Evolutionary conservation across 2,888 invertebrate species (phyloP).

Genomic region (Eugnorisma glareosa): DNA sequence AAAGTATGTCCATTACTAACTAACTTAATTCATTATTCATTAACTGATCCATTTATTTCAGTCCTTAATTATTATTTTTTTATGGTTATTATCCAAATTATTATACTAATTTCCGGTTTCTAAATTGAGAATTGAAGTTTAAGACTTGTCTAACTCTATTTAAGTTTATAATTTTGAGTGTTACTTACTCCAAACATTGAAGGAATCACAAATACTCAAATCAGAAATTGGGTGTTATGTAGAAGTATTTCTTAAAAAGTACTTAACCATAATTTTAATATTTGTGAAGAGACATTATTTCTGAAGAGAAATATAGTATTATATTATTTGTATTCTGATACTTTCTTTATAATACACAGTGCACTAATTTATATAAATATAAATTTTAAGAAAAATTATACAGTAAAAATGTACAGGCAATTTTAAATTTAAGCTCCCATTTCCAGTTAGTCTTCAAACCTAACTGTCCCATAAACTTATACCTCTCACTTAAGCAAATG

Average conservation of each 20-base stretch:
- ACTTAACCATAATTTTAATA: too few relatives aligned
- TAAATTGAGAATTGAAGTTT: not conserved
- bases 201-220: not conserved
- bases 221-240: not conserved
- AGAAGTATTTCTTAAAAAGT: too few relatives aligned
- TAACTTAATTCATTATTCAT: not conserved
- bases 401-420: not conserved
- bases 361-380: too few relatives aligned
- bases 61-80: not conserved
- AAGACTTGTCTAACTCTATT: not conserved
- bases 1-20: not conserved
- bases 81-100: not conserved
- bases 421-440: not conserved
- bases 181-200: not conserved
- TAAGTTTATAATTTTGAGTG: not conserved
- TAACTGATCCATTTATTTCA: not conserved
- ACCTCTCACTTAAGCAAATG: not conserved
- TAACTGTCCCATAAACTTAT: not conserved
- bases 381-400: not conserved
- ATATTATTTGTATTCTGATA: too few relatives aligned
- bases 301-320: too few relatives aligned
- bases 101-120: not conserved
- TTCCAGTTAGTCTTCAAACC: not conserved
- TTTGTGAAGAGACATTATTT: too few relatives aligned
- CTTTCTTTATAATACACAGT: too few relatives aligned